Evolutionary conservation across 2,888 invertebrate species (phyloP).

Genomic region (Iselma pallidipennis): DNA sequence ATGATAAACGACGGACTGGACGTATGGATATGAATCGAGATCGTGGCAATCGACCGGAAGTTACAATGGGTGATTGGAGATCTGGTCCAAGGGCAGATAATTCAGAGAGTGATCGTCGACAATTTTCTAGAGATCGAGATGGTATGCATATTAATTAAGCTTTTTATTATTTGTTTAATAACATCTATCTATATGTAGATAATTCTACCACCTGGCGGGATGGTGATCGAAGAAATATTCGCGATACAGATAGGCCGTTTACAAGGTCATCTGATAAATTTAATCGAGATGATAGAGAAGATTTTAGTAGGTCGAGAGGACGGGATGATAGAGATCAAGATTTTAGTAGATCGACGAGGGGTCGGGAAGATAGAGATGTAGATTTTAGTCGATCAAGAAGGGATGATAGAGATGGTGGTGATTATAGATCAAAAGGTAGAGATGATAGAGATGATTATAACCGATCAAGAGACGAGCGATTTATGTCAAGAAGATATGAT

Average conservation of each 20-base stretch:
- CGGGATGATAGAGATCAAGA: background rate
- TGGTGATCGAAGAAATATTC: constrained; percentile 9
- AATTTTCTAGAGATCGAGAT: constrained; percentile 39
- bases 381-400: constrained; percentile 9
- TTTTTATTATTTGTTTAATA: background rate
- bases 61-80: constrained; percentile 77
- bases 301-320: constrained; percentile 6
- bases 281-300: constrained; percentile 4
- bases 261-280: constrained; percentile 4
- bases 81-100: constrained; percentile 63
- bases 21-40: constrained; percentile 59
- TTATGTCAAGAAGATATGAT: constrained; percentile 29
- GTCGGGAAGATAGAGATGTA: background rate
- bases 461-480: background rate
- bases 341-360: background rate
- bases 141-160: background rate
- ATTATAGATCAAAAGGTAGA: constrained; percentile 37
- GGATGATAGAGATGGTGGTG: constrained; percentile 43
- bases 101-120: constrained; percentile 23
- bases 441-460: constrained; percentile 14
- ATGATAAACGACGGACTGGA: constrained; percentile 66
- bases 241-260: constrained; percentile 11
- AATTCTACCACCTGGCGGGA: constrained; percentile 18
- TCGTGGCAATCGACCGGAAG: constrained; percentile 64
- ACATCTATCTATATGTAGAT: background rate